phyloP scores from a whole-genome alignment of 1,140 invertebrate genomes.

The Pogonomyrmex californicus region DNA sequence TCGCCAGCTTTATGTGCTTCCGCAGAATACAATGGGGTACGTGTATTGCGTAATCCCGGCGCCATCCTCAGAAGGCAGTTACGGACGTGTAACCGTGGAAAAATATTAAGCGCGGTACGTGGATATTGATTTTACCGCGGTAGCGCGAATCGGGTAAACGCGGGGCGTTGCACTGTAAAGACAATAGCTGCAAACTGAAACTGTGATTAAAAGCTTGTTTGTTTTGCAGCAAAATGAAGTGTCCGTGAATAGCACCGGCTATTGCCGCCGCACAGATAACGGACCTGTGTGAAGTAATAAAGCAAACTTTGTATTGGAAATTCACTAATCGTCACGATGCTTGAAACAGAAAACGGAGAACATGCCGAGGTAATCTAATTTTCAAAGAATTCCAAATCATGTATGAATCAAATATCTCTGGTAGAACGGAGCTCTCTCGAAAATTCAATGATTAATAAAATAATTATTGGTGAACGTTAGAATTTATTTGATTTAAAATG shows the following conservation, averaged over 20 bases:
- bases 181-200: conserved; percentile 61
- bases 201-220: conserved; percentile 65
- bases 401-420: not conserved
- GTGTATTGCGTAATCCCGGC: conserved; percentile 57
- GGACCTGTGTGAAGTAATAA: conserved; percentile 41
- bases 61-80: conserved; percentile 48
- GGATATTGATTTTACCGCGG: conserved; percentile 52
- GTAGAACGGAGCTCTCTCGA: not conserved
- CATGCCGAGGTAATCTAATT: not conserved
- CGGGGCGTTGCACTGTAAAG: conserved; percentile 35
- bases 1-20: conserved; percentile 57
- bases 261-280: conserved; percentile 24
- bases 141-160: conserved; percentile 42
- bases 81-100: conserved; percentile 55
- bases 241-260: conserved; percentile 24
- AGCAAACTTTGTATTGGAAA: conserved; percentile 51
- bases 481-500: not conserved
- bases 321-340: conserved; percentile 43
- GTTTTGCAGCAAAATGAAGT: conserved; percentile 55
- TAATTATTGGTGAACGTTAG: not conserved
- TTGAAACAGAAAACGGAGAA: conserved; percentile 17
- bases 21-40: conserved; percentile 45
- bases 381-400: conserved; percentile 8
- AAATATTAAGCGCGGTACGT: conserved; percentile 54
- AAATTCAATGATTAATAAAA: not conserved